phyloP scores from a whole-genome alignment of 2,888 invertebrate genomes.

The Hartigia nigra region DNA sequence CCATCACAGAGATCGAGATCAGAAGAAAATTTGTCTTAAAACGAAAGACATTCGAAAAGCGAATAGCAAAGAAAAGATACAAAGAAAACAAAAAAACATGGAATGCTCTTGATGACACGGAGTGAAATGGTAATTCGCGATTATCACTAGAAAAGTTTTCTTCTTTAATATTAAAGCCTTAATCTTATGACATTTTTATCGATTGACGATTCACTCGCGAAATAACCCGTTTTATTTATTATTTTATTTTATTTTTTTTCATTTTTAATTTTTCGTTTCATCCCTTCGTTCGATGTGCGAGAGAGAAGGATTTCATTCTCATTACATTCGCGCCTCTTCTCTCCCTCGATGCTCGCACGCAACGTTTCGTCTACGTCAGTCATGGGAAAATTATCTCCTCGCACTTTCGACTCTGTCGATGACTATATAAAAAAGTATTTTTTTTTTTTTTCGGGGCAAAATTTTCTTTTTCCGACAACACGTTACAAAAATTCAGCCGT shows the following conservation, averaged over 20 bases:
- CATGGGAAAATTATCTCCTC: background rate
- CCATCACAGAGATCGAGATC: background rate
- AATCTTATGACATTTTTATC: slow-evolving; percentile 7
- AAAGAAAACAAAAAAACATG: background rate
- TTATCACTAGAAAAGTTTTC: background rate
- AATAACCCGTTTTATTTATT: background rate
- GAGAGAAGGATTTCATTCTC: background rate
- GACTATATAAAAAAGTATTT: background rate
- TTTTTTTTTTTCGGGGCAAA: background rate
- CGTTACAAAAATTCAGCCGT: background rate
- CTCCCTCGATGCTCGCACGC: background rate
- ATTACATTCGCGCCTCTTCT: background rate
- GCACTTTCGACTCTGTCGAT: background rate
- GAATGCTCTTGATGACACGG: background rate
- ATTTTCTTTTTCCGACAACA: background rate
- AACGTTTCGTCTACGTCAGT: background rate
- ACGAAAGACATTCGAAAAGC: background rate
- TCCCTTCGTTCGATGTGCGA: background rate
- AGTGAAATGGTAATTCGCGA: background rate
- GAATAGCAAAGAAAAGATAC: background rate
- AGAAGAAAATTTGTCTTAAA: background rate
- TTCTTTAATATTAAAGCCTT: background rate
- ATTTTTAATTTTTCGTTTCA: background rate
- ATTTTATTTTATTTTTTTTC: no score
- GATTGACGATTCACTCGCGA: background rate